Conservation (phyloP, 2,113 vertebrate species). For the Phasianus colchicus region DNA sequence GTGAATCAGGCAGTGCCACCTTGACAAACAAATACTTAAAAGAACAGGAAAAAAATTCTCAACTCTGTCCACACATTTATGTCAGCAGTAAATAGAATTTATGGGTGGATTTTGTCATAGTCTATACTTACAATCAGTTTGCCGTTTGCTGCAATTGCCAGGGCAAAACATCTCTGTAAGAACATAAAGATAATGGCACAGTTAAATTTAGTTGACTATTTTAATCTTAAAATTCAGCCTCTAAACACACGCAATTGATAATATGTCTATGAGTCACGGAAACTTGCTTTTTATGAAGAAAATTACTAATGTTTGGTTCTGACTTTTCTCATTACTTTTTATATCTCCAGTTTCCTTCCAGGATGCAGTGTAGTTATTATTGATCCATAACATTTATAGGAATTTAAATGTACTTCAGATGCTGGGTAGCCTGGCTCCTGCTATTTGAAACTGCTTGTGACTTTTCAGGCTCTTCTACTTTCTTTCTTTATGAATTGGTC, state of each 20-base stretch:
- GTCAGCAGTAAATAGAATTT: not conserved
- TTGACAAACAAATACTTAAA: constrained; percentile 15
- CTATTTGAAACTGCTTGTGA: not conserved
- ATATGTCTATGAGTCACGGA: constrained; percentile 43
- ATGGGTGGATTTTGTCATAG: not conserved
- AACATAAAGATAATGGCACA: constrained; percentile 4
- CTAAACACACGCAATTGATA: constrained; percentile 41
- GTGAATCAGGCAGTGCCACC: not conserved
- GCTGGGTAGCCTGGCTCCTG: not conserved
- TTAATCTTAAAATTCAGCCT: constrained; percentile 46
- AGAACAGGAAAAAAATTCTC: not conserved
- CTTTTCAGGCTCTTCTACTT: not conserved
- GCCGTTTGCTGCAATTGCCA: not conserved
- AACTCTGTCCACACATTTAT: not conserved
- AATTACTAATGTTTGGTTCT: constrained; percentile 49
- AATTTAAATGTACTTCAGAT: not conserved
- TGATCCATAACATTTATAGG: not conserved
- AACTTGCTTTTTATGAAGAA: constrained; percentile 59
- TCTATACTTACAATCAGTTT: not conserved
- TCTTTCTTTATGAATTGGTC: not conserved
- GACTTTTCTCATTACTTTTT: constrained; percentile 38
- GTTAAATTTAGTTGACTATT: constrained; percentile 63
- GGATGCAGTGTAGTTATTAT: not conserved
- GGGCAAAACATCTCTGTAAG: not conserved
- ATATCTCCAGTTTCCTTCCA: constrained; percentile 28